Base-by-base conservation (phyloP, 2,888 invertebrate species). In the Cosmia pyralina region DNA sequence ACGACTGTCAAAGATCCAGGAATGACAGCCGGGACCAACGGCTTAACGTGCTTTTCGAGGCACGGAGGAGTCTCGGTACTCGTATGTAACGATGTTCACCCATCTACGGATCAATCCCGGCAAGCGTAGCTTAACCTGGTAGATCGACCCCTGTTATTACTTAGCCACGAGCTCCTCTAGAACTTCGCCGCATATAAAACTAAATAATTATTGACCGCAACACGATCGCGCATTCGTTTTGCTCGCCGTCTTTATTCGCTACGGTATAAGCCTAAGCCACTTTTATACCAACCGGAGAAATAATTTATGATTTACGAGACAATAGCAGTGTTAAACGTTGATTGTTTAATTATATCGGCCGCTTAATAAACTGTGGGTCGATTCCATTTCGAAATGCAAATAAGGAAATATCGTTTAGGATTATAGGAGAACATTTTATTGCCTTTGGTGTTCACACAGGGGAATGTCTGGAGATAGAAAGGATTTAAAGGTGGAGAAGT, bases 261-360 rank as follows among this genome's bases (percentile, higher is more conserved):
- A 44, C 77, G 81, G 84, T 84, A 85, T 86, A 70, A 82, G 15
- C 34, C 2, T 46, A 63, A 44, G 41, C 74, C 72, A 75, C 50
- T 81, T 78, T 82, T 79, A 83, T 83, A 86, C 83, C 87, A 87
- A 87, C 84, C 74, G 72, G 70, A 75, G 85, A 87, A 88, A 88
- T 89, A 78, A 86, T 84, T 85, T 84, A 82, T 90, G 91, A 93
- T 93, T 93, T 93, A 93, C 87, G 92, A 91, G 87, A 88, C 90
- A 90, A 83, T 70, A 84, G 88, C 86, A 89, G 88, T 88, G 87
- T 88, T 88, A 87, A 88, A 88, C 88, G 87, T 87, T 87, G 91
- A 91, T 90, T 90, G 90, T 93, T 91, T 93, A 93, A 93, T 93
- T 92, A 93, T 88, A 93, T 88, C 77, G 81, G 82, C 79, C 73